These are phyloP conservation scores for Ichneumoninae sp. DNA, from an alignment of 2,888 invertebrate species.

Conservation along the genomic window DNA sequence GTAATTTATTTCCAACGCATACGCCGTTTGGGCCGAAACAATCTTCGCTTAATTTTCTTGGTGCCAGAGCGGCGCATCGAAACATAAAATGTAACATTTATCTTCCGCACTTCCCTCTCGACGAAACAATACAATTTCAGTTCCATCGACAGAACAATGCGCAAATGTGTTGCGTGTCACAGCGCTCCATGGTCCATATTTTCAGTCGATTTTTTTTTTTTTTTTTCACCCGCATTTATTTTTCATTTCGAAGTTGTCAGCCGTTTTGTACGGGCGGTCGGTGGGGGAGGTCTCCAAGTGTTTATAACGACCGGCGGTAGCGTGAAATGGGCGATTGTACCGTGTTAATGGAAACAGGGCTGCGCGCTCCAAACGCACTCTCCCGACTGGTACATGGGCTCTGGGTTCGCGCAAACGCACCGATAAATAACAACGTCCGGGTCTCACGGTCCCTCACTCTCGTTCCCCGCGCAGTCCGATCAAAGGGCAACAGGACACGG, in stretches of 20 bases:
- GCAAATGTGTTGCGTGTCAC: background rate
- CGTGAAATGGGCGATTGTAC: conserved; percentile 37
- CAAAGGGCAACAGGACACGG: conserved; percentile 48
- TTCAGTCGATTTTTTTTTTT: background rate
- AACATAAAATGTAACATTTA: background rate
- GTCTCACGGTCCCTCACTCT: conserved; percentile 14
- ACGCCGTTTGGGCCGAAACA: background rate
- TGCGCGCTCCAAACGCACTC: background rate
- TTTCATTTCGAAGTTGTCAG: conserved; percentile 1
- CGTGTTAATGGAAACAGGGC: conserved; percentile 44
- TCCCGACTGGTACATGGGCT: conserved; percentile 16
- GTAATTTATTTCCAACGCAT: background rate
- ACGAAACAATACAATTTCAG: background rate
- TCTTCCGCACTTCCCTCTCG: background rate
- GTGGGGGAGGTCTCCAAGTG: background rate
- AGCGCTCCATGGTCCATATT: background rate
- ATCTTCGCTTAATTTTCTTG: background rate
- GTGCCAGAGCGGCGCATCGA: background rate
- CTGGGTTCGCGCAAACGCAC: conserved; percentile 14
- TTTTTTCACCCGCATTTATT: background rate
- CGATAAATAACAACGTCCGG: conserved; percentile 51
- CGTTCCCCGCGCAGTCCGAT: background rate
- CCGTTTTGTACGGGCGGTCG: background rate
- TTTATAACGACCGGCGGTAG: conserved; percentile 20
- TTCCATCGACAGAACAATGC: background rate